phyloP scores from a whole-genome alignment of 2,113 vertebrate species.

The Lethenteron reissneri region DNA sequence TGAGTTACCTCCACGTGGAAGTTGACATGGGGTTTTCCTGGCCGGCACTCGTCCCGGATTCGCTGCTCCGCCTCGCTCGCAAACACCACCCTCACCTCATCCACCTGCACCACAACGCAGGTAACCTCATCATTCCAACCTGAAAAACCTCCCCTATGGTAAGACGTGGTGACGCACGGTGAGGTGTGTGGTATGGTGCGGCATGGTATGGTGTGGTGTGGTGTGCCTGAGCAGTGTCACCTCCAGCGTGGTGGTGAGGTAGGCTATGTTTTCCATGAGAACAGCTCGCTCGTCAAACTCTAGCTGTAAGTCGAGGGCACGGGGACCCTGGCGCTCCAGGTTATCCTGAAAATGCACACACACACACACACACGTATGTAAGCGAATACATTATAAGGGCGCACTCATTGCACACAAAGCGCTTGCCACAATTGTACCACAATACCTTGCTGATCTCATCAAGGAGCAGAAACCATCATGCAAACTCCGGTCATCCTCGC shows the following conservation, averaged over 20 bases:
- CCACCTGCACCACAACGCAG: conserved; percentile 28
- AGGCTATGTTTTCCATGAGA: conserved; percentile 72
- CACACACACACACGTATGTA: neutral
- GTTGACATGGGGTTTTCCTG: conserved; percentile 58
- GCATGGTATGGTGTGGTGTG: neutral
- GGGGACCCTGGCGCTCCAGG: conserved; percentile 60
- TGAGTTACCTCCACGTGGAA: conserved; percentile 68
- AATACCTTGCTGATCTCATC: neutral
- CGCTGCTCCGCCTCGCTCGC: conserved; percentile 81
- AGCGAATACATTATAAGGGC: neutral
- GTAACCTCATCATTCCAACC: neutral
- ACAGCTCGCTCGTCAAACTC: conserved; percentile 77
- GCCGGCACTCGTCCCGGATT: conserved; percentile 83
- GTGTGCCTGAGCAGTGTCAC: conserved; percentile 19
- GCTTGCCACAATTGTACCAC: neutral
- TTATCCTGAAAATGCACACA: conserved; percentile 38
- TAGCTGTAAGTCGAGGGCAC: conserved; percentile 61
- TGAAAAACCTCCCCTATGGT: neutral
- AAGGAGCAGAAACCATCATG: neutral
- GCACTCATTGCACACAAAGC: neutral
- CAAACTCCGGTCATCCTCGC: neutral
- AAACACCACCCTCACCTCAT: conserved; percentile 62
- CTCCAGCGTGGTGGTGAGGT: conserved; percentile 79
- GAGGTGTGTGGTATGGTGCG: neutral
- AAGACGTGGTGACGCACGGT: neutral